Conservation (phyloP, 2,888 invertebrate species). For the Petrolisthes manimaculis region DNA sequence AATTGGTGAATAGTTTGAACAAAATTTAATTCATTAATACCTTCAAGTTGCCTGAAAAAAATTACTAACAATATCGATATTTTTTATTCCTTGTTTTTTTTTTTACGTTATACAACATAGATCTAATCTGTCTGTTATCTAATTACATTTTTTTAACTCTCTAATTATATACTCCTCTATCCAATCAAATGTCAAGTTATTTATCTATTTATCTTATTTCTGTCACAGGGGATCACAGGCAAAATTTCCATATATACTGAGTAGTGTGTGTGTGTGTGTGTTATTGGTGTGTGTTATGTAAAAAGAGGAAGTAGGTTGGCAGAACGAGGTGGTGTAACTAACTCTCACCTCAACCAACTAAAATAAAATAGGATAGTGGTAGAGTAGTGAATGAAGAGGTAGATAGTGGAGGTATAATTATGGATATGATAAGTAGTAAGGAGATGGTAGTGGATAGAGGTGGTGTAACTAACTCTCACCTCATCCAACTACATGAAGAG, state of each 20-base stretch:
- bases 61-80: no score
- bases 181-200: no score
- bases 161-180: no score
- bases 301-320: not conserved
- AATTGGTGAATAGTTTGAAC: no score
- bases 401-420: not conserved
- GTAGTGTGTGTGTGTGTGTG: not conserved
- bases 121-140: no score
- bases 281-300: not conserved
- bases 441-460: not conserved
- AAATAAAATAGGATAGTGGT: not conserved
- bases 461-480: conserved; percentile 17
- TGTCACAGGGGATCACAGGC: no score
- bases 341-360: conserved; percentile 5
- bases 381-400: conserved; percentile 15
- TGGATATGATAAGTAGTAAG: not conserved
- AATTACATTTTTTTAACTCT: no score
- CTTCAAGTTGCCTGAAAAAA: no score
- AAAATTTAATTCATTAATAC: no score
- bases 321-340: conserved; percentile 16
- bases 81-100: conserved; percentile 9
- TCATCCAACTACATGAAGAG: not conserved
- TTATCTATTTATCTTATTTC: no score
- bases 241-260: not conserved
- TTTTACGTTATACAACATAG: not conserved